Base-by-base conservation (phyloP, 1,140 invertebrate genomes). In the Leptinotarsa defecta region DNA sequence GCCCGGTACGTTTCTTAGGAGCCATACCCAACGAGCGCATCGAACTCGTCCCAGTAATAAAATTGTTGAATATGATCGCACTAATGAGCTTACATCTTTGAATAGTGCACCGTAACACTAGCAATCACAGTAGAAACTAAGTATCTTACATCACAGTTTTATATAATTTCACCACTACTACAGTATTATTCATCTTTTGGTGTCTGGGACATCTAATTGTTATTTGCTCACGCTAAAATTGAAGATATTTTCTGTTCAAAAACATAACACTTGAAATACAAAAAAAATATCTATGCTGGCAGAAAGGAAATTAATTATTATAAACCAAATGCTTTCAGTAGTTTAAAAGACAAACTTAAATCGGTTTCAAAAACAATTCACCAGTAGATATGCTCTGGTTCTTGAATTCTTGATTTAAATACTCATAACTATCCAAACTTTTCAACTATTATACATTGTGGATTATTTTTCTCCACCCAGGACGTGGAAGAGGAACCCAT, bases 21-120 rank as follows among this genome's bases (percentile, higher is more conserved):
- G 89, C 89, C 0, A 89, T 88, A 3, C 88, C 89, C 43, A 89
- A 90, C 78, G 89, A 90, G 79, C 86, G 86, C 43, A 83, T 78
- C 22, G 88, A 89, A n/a, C 70, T 81, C 73, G 52, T 43, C n/a
- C 78, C 81, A 72, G 84, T 83, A 84, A 76, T 81, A 24, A 65
- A 48, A 15, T 69, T 69, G 5, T 72, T 27, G 49, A 72, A 72
- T 62, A 27, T 63, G 34, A 72, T n/a, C 57, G 57, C 70, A 72
- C 70, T 63, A 71, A 71, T 57, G 52, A 57, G 52, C 52, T 57
- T 57, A n/a, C 15, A 17, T 57, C n/a, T 57, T 57, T 19, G 52
- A 57, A 57, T 17, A 57, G n/a, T 57, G 52, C 52, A 57, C 52
- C n/a, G 6, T 57, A 57, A 57, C 52, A n/a, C 15, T 57, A 57